Percentiles rank a stretch among this genome's conserved stretches.
phyloP scores from a whole-genome alignment of 2,797 vertebrate species.

The Sebastes kiyomatsui region DNA sequence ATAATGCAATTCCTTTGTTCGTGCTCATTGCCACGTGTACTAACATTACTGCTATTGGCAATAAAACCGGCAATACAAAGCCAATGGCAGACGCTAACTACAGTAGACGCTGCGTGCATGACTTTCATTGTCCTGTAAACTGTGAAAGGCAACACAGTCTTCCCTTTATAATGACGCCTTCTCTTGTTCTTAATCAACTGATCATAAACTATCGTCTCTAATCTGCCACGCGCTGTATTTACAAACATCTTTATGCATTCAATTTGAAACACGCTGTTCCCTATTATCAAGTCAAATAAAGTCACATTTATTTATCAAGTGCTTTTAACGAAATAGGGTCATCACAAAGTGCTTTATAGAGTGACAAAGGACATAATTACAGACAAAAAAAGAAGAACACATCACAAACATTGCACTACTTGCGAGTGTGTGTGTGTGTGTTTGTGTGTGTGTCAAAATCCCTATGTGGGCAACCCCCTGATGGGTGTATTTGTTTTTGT shows the following conservation, averaged over 20 bases:
- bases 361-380: conserved; percentile 65
- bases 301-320: conserved; percentile 60
- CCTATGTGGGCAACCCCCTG: conserved; percentile 61
- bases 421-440: conserved; percentile 1
- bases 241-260: conserved; percentile 56
- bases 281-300: conserved; percentile 72
- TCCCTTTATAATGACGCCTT: conserved; percentile 48
- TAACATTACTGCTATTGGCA: conserved; percentile 60
- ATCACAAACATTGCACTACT: conserved; percentile 41
- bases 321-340: conserved; percentile 72
- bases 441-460: conserved; percentile 40
- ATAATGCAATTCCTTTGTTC: conserved; percentile 56
- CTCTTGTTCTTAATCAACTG: conserved; percentile 61
- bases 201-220: conserved; percentile 59
- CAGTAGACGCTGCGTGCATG: conserved; percentile 16
- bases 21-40: conserved; percentile 43
- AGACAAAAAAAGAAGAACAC: conserved; percentile 52
- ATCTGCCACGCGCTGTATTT: conserved; percentile 50
- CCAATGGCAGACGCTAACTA: conserved; percentile 45
- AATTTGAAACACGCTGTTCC: conserved; percentile 48
- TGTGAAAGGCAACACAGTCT: conserved; percentile 35
- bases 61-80: conserved; percentile 64
- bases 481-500: conserved; percentile 74
- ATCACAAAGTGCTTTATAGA: conserved; percentile 50
- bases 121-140: conserved; percentile 77